Evolutionary conservation across 2,888 invertebrate species (phyloP).

Genomic region (Odontomyia ornata): DNA sequence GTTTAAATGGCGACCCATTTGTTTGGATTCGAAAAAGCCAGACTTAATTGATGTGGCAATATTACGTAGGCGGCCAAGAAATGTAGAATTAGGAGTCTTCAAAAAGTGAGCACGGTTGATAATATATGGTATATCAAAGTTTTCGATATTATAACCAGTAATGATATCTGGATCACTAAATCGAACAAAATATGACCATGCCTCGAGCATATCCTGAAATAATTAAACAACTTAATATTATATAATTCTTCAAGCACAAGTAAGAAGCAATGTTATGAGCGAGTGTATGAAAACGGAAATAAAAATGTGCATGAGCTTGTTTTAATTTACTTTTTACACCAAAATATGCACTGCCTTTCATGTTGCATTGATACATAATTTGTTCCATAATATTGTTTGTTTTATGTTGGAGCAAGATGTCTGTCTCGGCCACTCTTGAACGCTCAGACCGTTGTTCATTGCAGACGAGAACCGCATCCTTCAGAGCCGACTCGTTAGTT

Average conservation of each 20-base stretch:
- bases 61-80: constrained; percentile 85
- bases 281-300: no score
- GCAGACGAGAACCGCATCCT: no score
- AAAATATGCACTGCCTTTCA: no score
- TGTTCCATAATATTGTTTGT: no score
- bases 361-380: no score
- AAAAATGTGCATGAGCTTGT: no score
- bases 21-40: constrained; percentile 91
- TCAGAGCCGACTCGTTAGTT: no score
- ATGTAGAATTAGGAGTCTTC: constrained; percentile 82
- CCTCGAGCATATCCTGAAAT: constrained; percentile 71
- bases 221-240: constrained; percentile 21
- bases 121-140: constrained; percentile 97
- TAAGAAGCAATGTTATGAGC: no score
- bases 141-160: constrained; percentile 99
- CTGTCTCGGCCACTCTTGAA: no score
- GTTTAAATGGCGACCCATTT: constrained; percentile 96
- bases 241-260: constrained; percentile 30
- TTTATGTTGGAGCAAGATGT: no score
- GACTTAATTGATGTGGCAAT: constrained; percentile 86
- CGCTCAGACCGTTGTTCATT: no score
- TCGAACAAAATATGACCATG: constrained; percentile 94
- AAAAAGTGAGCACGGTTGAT: constrained; percentile 92
- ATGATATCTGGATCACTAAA: constrained; percentile 96
- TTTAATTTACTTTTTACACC: no score